phyloP scores from a whole-genome alignment of 2,888 invertebrate genomes.

The Galerucella calmariensis region DNA sequence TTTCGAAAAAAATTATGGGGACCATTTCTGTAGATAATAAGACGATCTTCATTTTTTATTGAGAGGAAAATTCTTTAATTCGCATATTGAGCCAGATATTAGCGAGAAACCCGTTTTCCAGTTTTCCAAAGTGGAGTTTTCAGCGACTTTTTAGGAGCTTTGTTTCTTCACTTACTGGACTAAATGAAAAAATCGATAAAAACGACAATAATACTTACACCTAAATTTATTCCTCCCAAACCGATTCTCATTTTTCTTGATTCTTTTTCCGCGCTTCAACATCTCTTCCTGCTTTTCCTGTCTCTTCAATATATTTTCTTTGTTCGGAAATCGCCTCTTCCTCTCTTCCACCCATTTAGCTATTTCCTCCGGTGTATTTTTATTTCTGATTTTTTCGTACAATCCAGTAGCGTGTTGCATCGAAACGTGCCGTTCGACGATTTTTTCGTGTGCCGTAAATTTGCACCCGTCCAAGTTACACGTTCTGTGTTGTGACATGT shows the following conservation, averaged over 20 bases:
- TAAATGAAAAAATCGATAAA: not conserved
- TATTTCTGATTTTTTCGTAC: conserved; percentile 79
- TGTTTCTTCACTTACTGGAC: too few species aligned
- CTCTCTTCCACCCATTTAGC: conserved; percentile 87
- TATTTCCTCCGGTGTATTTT: conserved; percentile 84
- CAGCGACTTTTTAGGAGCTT: conserved; percentile 15
- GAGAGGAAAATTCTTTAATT: too few species aligned
- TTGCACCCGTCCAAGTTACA: conserved; percentile 86
- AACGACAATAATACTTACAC: conserved; percentile 50
- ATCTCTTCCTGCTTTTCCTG: conserved; percentile 74
- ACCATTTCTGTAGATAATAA: too few species aligned
- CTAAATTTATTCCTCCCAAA: conserved; percentile 65
- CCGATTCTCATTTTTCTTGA: conserved; percentile 61
- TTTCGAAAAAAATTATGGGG: too few species aligned
- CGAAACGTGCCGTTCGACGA: conserved; percentile 83
- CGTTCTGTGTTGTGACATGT: conserved; percentile 79
- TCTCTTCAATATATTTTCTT: conserved; percentile 72
- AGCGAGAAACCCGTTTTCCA: too few species aligned
- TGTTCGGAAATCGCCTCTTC: conserved; percentile 70
- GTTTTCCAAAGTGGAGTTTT: too few species aligned
- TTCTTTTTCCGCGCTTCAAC: conserved; percentile 79
- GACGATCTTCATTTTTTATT: too few species aligned
- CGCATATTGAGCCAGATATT: too few species aligned
- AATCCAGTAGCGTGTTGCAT: conserved; percentile 88
- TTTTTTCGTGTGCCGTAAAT: conserved; percentile 81